Percentiles rank a stretch among this genome's conserved stretches.
These are phyloP conservation scores for Tor tambroides DNA, from an alignment of 2,113 vertebrate species.

Conservation along the genomic window DNA sequence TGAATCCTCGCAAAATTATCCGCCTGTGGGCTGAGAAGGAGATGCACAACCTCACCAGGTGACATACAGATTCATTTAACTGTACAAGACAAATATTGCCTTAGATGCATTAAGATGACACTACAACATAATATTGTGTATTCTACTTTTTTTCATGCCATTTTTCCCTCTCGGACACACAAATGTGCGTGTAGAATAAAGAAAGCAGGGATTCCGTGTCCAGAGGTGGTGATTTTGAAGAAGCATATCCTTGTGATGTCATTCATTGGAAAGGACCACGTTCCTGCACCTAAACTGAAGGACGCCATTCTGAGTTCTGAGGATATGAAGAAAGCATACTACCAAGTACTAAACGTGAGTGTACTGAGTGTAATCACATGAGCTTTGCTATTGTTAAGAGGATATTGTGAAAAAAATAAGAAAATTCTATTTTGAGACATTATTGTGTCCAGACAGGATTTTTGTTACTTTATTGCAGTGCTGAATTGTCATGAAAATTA, in stretches of 20 bases:
- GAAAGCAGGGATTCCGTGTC: conserved; percentile 89
- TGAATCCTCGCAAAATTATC: conserved; percentile 97
- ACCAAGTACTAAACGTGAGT: conserved; percentile 80
- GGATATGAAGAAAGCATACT: conserved; percentile 88
- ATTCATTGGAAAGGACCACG: conserved; percentile 92
- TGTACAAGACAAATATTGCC: neutral
- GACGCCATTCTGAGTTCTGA: conserved; percentile 84
- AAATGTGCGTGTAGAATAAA: conserved; percentile 78
- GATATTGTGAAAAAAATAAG: neutral
- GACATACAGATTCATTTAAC: neutral
- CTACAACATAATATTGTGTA: no score
- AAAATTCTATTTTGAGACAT: no score
- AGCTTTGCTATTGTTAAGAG: neutral
- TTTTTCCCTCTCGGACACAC: no score
- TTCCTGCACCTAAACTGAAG: conserved; percentile 95
- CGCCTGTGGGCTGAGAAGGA: conserved; percentile 99
- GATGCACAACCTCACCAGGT: conserved; percentile 96
- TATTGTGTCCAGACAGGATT: neutral
- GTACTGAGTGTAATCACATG: neutral
- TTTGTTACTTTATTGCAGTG: neutral
- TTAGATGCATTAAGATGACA: no score
- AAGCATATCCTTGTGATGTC: conserved; percentile 99
- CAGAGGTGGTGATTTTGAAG: conserved; percentile 89
- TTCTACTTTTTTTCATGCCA: no score
- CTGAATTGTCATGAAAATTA: neutral